These are phyloP conservation scores for Drosophila equinoxialis DNA, from an alignment of 1,140 invertebrate genomes.

Conservation along the genomic window DNA sequence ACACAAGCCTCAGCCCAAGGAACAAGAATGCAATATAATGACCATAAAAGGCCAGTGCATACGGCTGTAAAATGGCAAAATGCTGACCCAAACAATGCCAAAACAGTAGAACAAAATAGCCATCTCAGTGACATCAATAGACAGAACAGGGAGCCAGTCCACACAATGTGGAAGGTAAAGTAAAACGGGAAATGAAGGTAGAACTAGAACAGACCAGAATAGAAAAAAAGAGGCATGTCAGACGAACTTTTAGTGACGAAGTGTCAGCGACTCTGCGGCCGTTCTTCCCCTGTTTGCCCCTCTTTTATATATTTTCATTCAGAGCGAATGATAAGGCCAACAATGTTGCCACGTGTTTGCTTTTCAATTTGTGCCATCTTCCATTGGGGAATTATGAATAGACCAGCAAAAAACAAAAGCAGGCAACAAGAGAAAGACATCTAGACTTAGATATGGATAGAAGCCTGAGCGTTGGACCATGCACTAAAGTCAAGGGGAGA, in stretches of 20 bases:
- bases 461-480: constrained; percentile 40
- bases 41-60: constrained; percentile 56
- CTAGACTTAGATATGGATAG: constrained; percentile 35
- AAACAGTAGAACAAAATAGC: constrained; percentile 49
- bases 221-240: constrained; percentile 43
- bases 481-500: constrained; percentile 35
- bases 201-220: not conserved
- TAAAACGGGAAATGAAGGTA: not conserved
- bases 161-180: not conserved
- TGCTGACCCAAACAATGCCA: constrained; percentile 56
- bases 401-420: constrained; percentile 38
- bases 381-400: constrained; percentile 66
- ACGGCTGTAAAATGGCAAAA: constrained; percentile 62
- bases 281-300: not conserved
- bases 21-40: constrained; percentile 31
- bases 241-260: constrained; percentile 50
- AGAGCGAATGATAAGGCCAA: constrained; percentile 45
- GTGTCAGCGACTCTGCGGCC: constrained; percentile 41
- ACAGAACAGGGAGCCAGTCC: constrained; percentile 12
- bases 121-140: constrained; percentile 13
- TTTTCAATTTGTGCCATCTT: constrained; percentile 61
- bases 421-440: constrained; percentile 43
- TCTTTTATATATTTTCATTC: not conserved
- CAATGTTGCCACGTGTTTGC: constrained; percentile 58
- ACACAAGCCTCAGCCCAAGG: not conserved